Evolutionary conservation across 2,797 vertebrate species (phyloP), one percentile per base, ranked within the genome.

Genomic region (Liasis olivaceus): DNA sequence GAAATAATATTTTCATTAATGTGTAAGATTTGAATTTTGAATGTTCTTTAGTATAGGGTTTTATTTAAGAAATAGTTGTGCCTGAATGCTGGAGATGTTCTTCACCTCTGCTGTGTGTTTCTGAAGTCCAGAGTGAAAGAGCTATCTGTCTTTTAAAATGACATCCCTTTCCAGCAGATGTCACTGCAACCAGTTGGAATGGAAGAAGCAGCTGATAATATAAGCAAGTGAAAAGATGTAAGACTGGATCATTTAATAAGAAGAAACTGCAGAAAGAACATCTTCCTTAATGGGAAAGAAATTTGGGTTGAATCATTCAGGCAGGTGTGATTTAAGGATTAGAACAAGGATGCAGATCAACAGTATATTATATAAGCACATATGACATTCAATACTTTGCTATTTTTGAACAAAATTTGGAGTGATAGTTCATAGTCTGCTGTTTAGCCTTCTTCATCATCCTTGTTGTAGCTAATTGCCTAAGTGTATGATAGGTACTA

Each of bases 401-500:
- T 56, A 58, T 59, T 58, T 63, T 47, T 69, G 36, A 31, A 62
- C 7, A 85, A 59, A 5, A 26, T 88, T 26, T 26, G 12, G 15
- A 77, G 17, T 77, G 69, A 60, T 60, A 20, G 59, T 60, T 17
- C 20, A 60, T 20, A 20, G 59, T 60, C 59, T 60, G 15, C 15
- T 60, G 5, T 89, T n/a, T 85, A 60, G 86, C 6, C 81, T 31
- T 92, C 91, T 93, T 91, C 47, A 69, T 89, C 93, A 9, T 17
- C 0, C 13, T 86, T 60, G 14, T 93, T 77, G 81, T 91, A 89
- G 1, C 15, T 89, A 20, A 81, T 63, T 92, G 93, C 31, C 63
- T 72, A 91, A 95, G 91, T 26, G 20, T n/a, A 42, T 87, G 24
- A 59, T n/a, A 22, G 5, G 59, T 15, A 85, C 31, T 58, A 22